These are phyloP conservation scores for Ailuropoda melanoleuca DNA, from an alignment of 2,113 vertebrate genomes.

Conservation along the genomic window DNA sequence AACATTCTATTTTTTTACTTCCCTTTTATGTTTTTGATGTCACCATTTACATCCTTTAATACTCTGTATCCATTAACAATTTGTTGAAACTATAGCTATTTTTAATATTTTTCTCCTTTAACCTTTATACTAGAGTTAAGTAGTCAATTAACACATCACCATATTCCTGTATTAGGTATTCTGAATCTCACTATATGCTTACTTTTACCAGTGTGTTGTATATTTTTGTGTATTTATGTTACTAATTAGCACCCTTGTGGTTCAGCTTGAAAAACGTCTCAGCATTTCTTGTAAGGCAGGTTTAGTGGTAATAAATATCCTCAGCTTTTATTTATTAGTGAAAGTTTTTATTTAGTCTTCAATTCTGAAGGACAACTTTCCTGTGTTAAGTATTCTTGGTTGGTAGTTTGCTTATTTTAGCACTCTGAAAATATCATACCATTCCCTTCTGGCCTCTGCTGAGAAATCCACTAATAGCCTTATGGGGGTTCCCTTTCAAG, in stretches of 20 bases:
- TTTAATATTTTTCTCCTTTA: neutral
- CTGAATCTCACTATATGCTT: neutral
- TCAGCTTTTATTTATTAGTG: neutral
- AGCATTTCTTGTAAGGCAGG: neutral
- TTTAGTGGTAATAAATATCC: neutral
- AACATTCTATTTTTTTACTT: neutral
- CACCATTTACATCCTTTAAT: neutral
- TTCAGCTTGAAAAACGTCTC: neutral
- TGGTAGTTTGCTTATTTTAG: neutral
- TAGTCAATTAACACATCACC: neutral
- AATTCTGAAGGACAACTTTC: neutral
- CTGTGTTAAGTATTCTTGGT: neutral
- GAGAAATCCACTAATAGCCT: neutral
- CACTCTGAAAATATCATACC: neutral
- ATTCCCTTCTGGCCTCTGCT: neutral
- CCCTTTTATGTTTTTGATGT: neutral
- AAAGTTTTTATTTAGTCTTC: neutral
- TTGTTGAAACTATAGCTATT: neutral
- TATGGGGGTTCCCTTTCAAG: neutral
- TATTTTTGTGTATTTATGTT: neutral
- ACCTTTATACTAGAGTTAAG: neutral
- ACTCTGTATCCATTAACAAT: neutral
- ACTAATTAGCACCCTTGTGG: neutral
- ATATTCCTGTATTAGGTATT: neutral
- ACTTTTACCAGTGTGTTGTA: neutral